Evolutionary conservation across 2,113 vertebrate species (phyloP), one percentile per base, ranked within the genome.

Genomic region (Gymnarchus niloticus): DNA sequence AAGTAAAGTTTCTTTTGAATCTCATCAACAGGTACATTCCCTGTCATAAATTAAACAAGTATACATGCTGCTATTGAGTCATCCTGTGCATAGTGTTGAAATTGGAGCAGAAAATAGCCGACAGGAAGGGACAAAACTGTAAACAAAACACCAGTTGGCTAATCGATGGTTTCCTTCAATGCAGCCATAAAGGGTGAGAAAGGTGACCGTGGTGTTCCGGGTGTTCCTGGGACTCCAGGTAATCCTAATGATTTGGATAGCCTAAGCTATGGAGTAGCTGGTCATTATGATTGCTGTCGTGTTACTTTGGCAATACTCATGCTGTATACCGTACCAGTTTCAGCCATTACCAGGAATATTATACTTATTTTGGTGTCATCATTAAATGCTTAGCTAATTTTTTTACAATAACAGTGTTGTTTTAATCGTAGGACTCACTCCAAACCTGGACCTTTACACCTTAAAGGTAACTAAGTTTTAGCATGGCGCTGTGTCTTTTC

Each of bases 171-270:
- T n/a, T 82, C 69, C n/a, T 52, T 83, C 56, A 3, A n/a, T 4
- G 4, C 59, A 83, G 85, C 56, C 19, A n/a, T 25, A 21, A 86
- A 83, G 56, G 88, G 93, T 73, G 85, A 91, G 65, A 93, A 93
- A 83, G 94, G 94, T 86, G 93, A 94, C 52, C 93, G 89, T 81
- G 94, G 94, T 0, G 92, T 93, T 28, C 21, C 44, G 0, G 93
- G 94, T 41, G 84, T 61, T 28, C 87, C 88, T 44, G 88, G 88
- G 5, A 92, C 89, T 0, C 91, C 93, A 90, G 94, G 94, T 94
- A 88, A 82, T 51, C 49, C 48, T 54, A 28, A 25, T 41, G 33
- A 73, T 6, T 73, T 73, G 5, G 14, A 37, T 73, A 73, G 33
- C 65, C 5, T 37, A 19, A 41, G 65, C 65, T 73, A 65, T 7